A percentile compares a stretch with the other conserved stretches of the same genome.
Conservation (phyloP, 2,888 invertebrate genomes). For the Drosophila yooni region DNA sequence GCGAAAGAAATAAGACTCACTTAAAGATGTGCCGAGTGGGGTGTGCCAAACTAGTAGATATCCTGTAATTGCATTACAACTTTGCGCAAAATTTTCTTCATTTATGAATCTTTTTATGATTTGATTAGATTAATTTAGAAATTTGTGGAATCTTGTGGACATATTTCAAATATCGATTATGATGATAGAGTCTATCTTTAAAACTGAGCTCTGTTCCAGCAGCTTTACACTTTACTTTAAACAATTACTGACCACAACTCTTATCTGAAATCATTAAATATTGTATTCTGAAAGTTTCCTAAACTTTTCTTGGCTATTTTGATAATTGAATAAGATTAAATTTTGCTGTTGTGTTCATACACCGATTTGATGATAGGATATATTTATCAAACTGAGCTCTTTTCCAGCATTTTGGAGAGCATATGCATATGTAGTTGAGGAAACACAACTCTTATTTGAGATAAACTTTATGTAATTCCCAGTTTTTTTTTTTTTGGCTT, state of each 20-base stretch:
- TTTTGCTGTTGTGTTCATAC: neutral
- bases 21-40: neutral
- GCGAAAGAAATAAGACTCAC: constrained; percentile 1
- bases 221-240: neutral
- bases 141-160: neutral
- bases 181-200: neutral
- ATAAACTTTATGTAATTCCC: neutral
- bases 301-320: neutral
- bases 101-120: neutral
- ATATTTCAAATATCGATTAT: neutral
- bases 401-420: neutral
- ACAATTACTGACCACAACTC: neutral
- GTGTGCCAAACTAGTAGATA: neutral
- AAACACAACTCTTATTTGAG: neutral
- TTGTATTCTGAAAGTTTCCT: neutral
- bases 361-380: neutral
- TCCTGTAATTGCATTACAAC: neutral
- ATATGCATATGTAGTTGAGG: neutral
- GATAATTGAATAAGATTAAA: neutral
- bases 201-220: neutral
- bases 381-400: neutral
- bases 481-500: neutral
- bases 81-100: neutral
- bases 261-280: neutral
- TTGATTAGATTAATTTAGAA: neutral